phyloP scores from a whole-genome alignment of 2,113 vertebrate species.

The Oenanthe oenanthe region DNA sequence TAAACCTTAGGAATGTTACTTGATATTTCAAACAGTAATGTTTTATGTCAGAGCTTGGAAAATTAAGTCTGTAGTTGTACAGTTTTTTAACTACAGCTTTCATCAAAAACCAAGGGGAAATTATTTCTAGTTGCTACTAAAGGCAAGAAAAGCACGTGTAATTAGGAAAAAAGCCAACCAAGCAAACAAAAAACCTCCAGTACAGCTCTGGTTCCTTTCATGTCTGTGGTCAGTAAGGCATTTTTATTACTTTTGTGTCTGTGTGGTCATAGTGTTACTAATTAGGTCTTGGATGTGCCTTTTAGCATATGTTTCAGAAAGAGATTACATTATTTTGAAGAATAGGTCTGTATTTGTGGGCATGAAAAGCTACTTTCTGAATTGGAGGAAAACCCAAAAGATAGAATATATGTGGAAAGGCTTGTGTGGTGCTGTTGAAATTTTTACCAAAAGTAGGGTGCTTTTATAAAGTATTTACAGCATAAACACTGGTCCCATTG shows the following conservation, averaged over 20 bases:
- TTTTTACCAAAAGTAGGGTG: background rate
- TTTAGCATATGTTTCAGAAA: background rate
- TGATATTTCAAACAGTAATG: background rate
- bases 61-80: background rate
- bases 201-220: background rate
- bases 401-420: background rate
- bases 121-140: background rate
- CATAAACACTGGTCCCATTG: background rate
- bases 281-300: background rate
- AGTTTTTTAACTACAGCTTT: background rate
- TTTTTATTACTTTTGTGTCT: background rate
- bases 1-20: background rate
- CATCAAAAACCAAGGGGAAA: background rate
- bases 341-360: background rate
- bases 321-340: background rate
- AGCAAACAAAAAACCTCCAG: fast-evolving
- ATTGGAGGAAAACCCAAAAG: background rate
- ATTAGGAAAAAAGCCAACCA: background rate
- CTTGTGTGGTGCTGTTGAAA: fast-evolving
- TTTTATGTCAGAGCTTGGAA: background rate
- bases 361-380: background rate
- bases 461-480: background rate
- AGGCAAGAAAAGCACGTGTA: background rate
- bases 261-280: background rate
- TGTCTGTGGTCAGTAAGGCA: background rate